Conservation (phyloP, 2,113 vertebrate species). For the Hylia prasina region DNA sequence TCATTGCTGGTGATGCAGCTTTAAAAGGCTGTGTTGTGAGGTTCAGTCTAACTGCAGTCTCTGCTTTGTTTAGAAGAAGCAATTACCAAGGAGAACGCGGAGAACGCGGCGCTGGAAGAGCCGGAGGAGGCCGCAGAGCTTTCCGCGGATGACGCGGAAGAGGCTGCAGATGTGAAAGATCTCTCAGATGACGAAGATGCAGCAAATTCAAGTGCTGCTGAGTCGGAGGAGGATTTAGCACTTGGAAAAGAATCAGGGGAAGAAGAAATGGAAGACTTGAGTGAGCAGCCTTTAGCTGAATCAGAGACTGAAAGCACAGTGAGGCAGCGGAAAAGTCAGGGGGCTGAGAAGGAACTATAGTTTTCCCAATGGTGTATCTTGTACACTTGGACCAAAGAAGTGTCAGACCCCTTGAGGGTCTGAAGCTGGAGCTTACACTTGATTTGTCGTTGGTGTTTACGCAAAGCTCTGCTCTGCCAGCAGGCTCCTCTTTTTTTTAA, state of each 20-base stretch:
- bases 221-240: conserved; percentile 62
- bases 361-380: not conserved
- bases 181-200: conserved; percentile 61
- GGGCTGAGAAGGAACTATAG: conserved; percentile 43
- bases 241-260: conserved; percentile 55
- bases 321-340: conserved; percentile 76
- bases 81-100: conserved; percentile 52
- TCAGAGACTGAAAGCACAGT: conserved; percentile 60
- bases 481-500: conserved; percentile 41
- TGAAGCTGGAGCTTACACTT: conserved; percentile 60
- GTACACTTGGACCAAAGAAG: conserved; percentile 62
- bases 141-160: not conserved
- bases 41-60: not conserved
- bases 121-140: conserved; percentile 44
- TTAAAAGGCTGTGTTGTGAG: not conserved
- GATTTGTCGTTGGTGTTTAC: conserved; percentile 54
- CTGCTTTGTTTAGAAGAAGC: conserved; percentile 56
- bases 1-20: not conserved
- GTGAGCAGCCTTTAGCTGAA: not conserved
- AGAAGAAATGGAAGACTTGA: conserved; percentile 12
- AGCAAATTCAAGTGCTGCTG: conserved; percentile 25
- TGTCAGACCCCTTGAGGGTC: not conserved
- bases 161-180: conserved; percentile 51
- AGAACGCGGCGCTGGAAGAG: conserved; percentile 29
- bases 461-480: conserved; percentile 25